Percentiles rank a stretch among this genome's conserved stretches.
These are phyloP conservation scores for Condylura cristata DNA, from an alignment of 2,113 vertebrate species.

Conservation along the genomic window DNA sequence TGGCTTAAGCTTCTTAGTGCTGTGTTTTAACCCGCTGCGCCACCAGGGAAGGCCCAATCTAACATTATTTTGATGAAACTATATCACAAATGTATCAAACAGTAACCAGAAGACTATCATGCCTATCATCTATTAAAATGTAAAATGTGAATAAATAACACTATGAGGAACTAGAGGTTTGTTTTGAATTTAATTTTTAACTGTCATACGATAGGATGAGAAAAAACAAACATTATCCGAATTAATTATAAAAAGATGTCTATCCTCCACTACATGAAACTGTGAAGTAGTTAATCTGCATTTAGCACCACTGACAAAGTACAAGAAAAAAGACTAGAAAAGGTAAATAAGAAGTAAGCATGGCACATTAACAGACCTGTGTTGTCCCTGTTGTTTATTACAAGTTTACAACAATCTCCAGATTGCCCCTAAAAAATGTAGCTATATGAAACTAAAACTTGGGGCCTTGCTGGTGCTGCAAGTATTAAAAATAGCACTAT, in stretches of 20 bases:
- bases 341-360: neutral
- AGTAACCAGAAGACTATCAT: constrained; percentile 36
- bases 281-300: constrained; percentile 12
- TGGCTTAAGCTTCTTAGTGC: no score
- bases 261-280: neutral
- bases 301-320: neutral
- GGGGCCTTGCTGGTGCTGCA: no score
- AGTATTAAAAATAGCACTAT: no score
- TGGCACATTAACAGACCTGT: neutral
- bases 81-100: neutral
- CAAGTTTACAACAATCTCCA: neutral
- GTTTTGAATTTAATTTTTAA: constrained; percentile 50
- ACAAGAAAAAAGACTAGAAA: constrained; percentile 16
- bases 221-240: neutral
- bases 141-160: neutral
- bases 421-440: constrained; percentile 18
- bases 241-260: constrained; percentile 20
- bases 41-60: no score
- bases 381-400: neutral
- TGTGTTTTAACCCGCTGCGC: no score
- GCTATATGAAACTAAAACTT: neutral
- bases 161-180: neutral
- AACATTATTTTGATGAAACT: neutral
- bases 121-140: neutral
- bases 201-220: neutral